phyloP scores from a whole-genome alignment of 2,888 invertebrate species.

The Drosophila borealis region DNA sequence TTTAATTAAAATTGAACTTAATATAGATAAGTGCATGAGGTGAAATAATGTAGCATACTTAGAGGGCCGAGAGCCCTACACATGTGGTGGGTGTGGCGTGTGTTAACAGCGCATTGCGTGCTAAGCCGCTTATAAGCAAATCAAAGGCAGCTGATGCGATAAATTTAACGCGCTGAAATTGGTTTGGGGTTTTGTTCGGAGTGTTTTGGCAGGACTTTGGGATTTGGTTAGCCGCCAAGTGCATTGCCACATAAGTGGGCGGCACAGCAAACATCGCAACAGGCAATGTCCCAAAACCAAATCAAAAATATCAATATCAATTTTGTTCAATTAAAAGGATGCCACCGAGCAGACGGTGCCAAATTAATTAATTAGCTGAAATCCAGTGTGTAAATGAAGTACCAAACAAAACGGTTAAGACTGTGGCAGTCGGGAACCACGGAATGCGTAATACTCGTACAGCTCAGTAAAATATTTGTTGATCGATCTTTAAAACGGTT shows the following conservation, averaged over 20 bases:
- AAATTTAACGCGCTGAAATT: conserved; percentile 33
- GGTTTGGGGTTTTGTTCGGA: conserved; percentile 3
- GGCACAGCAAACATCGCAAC: not conserved
- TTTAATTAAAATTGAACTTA: conserved; percentile 71
- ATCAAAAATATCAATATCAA: not conserved
- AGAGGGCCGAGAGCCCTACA: not conserved
- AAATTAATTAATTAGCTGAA: not conserved
- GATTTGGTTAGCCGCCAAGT: conserved; percentile 15
- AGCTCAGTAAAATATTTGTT: no score
- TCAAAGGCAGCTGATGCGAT: conserved; percentile 44
- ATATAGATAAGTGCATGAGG: conserved; percentile 61
- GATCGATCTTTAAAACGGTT: no score
- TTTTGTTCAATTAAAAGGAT: not conserved
- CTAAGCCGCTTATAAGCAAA: conserved; percentile 58
- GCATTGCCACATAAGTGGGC: conserved; percentile 20
- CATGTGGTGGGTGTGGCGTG: conserved; percentile 7
- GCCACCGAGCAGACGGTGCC: not conserved
- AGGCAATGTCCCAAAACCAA: conserved; percentile 22
- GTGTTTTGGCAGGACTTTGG: conserved; percentile 1
- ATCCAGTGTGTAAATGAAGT: no score
- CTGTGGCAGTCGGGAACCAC: no score
- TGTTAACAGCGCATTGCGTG: conserved; percentile 31
- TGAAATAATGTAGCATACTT: conserved; percentile 38
- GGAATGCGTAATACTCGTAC: no score
- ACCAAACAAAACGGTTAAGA: no score